Percentiles rank a stretch among this genome's conserved stretches.
Conservation (phyloP, 2,888 invertebrate genomes). For the Proisotoma minuta region DNA sequence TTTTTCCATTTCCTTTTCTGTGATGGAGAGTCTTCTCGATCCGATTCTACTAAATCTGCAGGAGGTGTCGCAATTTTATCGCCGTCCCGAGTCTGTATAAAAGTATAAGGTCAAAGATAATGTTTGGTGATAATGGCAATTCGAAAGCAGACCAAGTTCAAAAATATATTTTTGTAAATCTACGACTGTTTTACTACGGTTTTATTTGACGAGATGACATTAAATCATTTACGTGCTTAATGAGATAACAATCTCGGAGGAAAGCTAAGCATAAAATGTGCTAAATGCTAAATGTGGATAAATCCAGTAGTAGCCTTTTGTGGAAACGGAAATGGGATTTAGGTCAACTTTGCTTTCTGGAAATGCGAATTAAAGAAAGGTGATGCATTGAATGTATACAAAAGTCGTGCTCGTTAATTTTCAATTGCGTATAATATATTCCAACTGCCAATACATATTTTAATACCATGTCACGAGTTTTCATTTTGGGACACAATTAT, state of each 20-base stretch:
- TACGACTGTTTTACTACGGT: no score
- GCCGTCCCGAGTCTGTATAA: background rate
- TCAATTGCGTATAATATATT: no score
- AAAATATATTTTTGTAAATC: no score
- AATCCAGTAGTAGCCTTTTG: background rate
- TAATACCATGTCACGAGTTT: no score
- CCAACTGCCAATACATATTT: no score
- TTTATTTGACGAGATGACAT: background rate
- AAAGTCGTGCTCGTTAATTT: no score
- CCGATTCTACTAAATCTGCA: background rate
- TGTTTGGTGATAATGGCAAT: background rate
- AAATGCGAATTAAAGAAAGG: no score
- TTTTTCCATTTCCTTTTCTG: slow-evolving; percentile 19
- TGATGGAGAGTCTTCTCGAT: background rate
- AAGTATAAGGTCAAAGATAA: background rate
- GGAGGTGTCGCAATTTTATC: no score
- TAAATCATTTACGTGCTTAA: background rate
- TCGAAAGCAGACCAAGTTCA: background rate
- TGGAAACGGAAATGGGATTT: background rate
- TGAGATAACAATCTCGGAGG: background rate
- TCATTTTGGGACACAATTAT: no score
- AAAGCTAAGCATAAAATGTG: background rate
- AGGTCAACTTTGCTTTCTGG: no score
- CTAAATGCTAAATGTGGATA: background rate
- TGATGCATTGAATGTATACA: no score